A percentile compares a stretch with the other conserved stretches of the same genome.
Evolutionary conservation across 2,888 invertebrate species (phyloP).

Genomic region (Drosophila phalerata): DNA sequence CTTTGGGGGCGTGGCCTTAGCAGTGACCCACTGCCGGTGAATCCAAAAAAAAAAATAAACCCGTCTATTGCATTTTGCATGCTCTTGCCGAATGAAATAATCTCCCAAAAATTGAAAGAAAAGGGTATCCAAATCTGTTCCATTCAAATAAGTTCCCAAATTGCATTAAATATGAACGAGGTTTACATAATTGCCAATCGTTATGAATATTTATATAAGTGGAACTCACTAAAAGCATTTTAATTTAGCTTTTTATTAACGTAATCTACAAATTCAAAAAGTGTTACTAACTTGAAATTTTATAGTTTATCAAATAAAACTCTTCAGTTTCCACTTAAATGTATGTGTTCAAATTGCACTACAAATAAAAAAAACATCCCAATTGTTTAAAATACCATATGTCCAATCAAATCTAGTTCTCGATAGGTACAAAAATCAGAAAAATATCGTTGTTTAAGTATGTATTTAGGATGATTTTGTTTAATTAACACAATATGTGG

Average conservation of each 20-base stretch:
- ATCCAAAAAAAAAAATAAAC: constrained; percentile 16
- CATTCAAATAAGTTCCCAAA: constrained; percentile 7
- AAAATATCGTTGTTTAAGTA: too few species aligned
- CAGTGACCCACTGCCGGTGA: constrained; percentile 16
- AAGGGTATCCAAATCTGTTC: not conserved
- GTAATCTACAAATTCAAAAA: not conserved
- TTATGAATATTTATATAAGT: not conserved
- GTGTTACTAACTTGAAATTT: too few species aligned
- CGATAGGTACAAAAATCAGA: too few species aligned
- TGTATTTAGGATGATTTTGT: too few species aligned
- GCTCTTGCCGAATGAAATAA: constrained; percentile 9
- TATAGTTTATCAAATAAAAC: too few species aligned
- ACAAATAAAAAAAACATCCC: too few species aligned
- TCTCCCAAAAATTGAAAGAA: constrained; percentile 1
- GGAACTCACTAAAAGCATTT: not conserved
- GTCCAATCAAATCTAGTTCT: too few species aligned
- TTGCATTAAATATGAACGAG: constrained; percentile 10
- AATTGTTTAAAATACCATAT: not conserved
- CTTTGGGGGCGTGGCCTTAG: constrained; percentile 3
- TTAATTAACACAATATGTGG: too few species aligned
- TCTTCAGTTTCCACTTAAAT: too few species aligned
- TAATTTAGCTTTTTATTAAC: not conserved
- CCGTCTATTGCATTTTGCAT: constrained; percentile 27
- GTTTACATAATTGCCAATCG: constrained; percentile 2
- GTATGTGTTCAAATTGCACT: too few species aligned